Base-by-base conservation (phyloP, 1,140 invertebrate species). In the Temnothorax nylanderi region DNA sequence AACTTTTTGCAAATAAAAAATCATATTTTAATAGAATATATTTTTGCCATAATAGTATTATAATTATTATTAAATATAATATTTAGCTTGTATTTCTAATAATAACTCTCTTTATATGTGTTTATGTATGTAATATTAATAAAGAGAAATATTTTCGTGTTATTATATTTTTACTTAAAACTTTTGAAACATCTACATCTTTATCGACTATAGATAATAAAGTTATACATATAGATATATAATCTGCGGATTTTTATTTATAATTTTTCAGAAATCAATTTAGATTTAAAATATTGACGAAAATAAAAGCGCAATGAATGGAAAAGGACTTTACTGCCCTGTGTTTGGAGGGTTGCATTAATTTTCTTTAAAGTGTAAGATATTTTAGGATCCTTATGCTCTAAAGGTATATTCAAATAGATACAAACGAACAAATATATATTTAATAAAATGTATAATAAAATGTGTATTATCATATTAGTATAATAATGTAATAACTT, bases 161-260 rank as follows among this genome's bases (percentile, higher is more conserved):
- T 78, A 47, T 78, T 78, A 47, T 37, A 51, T 51, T 51, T 32
- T 47, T 41, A 41, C 0, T 21, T n/a, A 13, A n/a, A 64, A 34
- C 6, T 67, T 34, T 10, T 11, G 37, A 26, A 41, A 51, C 32
- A 67, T 16, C 3, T 51, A 77, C 11, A n/a, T 81, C 10, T 56
- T 5, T 81, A 81, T 71, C 78, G 47, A 72, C 78, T 56, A 71
- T 11, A 81, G 49, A 44, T 81, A 81, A 80, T 37, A 80, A 64
- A 80, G 32, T 16, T 34, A 32, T n/a, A n/a, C 2, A 49, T 13
- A n/a, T n/a, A 49, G 10, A 13, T 47, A 47, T 47, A 47, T 47
- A 44, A 56, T 21, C 0, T 56, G 21, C 21, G 1, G 6, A 56
- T 41, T 54, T 74, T 74, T 56, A 3, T 34, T 74, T 18, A 16